Percentiles rank a stretch among this genome's conserved stretches.
phyloP scores from a whole-genome alignment of 1,140 invertebrate species.

The Hesperophylax magnus region DNA sequence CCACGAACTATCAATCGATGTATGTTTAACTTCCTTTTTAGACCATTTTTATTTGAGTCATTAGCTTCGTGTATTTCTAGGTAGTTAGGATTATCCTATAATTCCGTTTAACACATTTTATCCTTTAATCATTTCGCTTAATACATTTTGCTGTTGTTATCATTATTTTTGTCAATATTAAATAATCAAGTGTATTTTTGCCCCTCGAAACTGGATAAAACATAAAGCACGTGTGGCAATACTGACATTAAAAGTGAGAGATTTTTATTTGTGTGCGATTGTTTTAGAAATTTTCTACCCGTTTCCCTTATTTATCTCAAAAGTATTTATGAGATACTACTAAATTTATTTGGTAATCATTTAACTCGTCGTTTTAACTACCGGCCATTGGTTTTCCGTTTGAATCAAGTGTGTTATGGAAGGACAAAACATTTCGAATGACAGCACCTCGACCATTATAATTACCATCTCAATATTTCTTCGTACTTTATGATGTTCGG shows the following conservation, averaged over 20 bases:
- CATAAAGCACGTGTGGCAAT: neutral
- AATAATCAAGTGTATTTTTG: neutral
- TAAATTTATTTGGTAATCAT: neutral
- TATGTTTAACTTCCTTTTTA: no score
- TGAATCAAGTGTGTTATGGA: conserved; percentile 30
- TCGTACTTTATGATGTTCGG: conserved; percentile 25
- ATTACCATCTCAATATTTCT: conserved; percentile 12
- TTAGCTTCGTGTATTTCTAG: no score
- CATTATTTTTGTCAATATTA: no score
- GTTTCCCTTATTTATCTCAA: conserved; percentile 17
- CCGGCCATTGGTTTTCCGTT: conserved; percentile 10
- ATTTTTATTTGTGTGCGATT: conserved; percentile 31
- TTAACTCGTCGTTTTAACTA: neutral
- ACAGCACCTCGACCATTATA: conserved; percentile 24
- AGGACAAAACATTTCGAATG: conserved; percentile 45
- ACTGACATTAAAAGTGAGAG: conserved; percentile 20
- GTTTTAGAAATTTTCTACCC: conserved; percentile 19
- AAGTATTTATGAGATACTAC: neutral
- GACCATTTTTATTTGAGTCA: no score
- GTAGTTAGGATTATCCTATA: no score
- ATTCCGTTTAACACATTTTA: no score
- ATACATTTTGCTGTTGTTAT: no score
- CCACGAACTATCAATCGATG: no score
- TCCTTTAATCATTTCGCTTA: no score
- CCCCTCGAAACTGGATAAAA: neutral